phyloP scores from a whole-genome alignment of 2,797 vertebrate genomes.

The Urocyon cinereoargenteus region DNA sequence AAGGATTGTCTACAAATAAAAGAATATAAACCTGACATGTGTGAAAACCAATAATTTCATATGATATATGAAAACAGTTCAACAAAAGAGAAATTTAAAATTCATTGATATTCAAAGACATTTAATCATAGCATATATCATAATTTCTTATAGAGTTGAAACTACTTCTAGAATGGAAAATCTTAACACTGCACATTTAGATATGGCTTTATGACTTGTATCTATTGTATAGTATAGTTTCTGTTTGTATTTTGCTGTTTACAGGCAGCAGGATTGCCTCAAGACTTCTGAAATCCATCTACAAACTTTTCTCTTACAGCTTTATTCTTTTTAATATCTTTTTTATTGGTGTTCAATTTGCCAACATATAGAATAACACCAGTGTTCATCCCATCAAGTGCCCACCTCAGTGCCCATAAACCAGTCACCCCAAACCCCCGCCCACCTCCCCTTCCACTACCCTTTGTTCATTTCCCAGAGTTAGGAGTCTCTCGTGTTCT shows the following conservation, averaged over 20 bases:
- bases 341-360: no score
- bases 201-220: neutral
- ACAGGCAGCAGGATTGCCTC: neutral
- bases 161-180: neutral
- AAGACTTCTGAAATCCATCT: constrained; percentile 26
- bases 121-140: neutral
- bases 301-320: neutral
- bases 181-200: neutral
- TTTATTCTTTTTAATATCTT: neutral
- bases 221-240: neutral
- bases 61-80: neutral
- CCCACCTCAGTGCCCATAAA: no score
- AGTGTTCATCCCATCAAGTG: no score
- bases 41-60: constrained; percentile 45
- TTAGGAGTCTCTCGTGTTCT: no score
- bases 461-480: no score
- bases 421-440: no score
- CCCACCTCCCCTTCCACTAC: no score
- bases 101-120: neutral
- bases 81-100: neutral
- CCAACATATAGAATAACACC: no score
- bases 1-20: constrained; percentile 1
- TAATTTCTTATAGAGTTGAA: neutral
- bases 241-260: neutral
- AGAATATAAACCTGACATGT: neutral